A percentile compares a stretch with the other conserved stretches of the same genome.
Conservation (phyloP, 2,888 invertebrate species). For the Iphiclides podalirius region DNA sequence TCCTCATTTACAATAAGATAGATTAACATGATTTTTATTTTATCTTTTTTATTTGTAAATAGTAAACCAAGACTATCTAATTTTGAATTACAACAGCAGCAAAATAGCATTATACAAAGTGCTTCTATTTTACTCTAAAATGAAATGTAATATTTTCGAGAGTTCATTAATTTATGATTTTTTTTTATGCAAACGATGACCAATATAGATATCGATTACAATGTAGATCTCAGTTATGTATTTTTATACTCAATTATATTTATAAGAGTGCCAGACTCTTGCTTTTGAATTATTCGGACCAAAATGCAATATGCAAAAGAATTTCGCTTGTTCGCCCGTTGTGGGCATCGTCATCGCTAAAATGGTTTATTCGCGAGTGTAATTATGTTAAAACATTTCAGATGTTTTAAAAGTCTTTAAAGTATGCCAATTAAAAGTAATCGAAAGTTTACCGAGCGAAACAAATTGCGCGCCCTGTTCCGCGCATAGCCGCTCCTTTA, state of each 20-base stretch:
- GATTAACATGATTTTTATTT: background rate
- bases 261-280: background rate
- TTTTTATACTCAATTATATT: no score
- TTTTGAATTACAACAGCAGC: no score
- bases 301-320: background rate
- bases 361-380: background rate
- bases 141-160: no score
- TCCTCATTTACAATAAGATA: no score
- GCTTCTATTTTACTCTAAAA: no score
- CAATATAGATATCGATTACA: no score
- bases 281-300: background rate
- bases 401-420: background rate
- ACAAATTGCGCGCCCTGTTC: background rate
- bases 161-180: no score
- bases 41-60: no score
- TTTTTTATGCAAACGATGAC: no score
- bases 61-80: no score
- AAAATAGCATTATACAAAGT: no score
- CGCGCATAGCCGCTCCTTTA: background rate
- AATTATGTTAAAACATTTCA: background rate
- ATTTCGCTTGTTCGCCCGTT: background rate
- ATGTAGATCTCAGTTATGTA: no score
- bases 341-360: background rate
- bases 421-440: background rate
- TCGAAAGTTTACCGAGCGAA: slow-evolving; percentile 1